Base-by-base conservation (phyloP, 2,888 invertebrate species). In the Ormyrus nitidulus region DNA sequence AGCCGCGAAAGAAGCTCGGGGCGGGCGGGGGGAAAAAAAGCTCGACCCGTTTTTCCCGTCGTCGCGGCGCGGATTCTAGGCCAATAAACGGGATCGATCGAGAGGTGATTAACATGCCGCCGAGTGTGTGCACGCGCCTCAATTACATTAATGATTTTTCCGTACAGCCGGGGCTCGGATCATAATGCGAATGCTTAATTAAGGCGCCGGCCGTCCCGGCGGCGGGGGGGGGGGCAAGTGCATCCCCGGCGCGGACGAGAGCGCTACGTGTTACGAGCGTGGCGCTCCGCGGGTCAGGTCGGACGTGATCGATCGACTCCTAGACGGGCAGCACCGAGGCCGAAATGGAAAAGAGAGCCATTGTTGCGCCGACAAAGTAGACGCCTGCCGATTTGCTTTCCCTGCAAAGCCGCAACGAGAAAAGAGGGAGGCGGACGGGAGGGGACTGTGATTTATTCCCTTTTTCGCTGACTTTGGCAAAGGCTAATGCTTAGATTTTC, bases 21-120 rank as follows among this genome's bases (percentile, higher is more conserved):
- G 19, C 19, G 19, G n/a, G n/a, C n/a, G 19, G 19, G 19, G 19
- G 19, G 19, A 19, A 19, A 19, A 19, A 56, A 8, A 51, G 56
- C 53, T 46, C 44, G 73, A 56, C 64, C 56, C 19, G 73, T 65
- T 73, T 73, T 73, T 53, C 61, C 19, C 7, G 19, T 11, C 19
- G 59, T 19, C 49, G 0, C 59, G 44, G n/a, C 8, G 9, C 13
- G 58, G 54, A 80, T 80, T 80, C 80, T 68, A 77, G 76, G 76
- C 72, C 72, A 80, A 80, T 71, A 80, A 80, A 77, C 66, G 54
- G 53, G 34, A 70, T 70, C 74, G 74, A 58, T 75, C 75, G 73
- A 34, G 34, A 58, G 56, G 65, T 59, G 70, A 79, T 79, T 79
- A 79, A 64, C 62, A 70, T 58, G 65, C 48, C 48, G 46, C n/a